phyloP scores from a whole-genome alignment of 2,888 invertebrate genomes.

The Melanotus villosus region DNA sequence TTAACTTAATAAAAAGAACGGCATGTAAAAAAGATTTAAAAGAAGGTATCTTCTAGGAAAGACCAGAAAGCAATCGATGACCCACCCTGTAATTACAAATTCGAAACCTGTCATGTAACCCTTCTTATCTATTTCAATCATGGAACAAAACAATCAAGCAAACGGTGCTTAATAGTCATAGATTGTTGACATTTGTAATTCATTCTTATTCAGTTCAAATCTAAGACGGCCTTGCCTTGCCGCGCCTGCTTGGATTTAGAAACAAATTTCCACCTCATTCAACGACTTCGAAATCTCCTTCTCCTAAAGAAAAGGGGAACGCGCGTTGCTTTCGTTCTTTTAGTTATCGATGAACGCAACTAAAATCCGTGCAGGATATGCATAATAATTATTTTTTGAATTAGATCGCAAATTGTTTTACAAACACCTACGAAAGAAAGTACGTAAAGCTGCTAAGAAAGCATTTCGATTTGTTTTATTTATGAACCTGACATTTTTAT shows the following conservation, averaged over 20 bases:
- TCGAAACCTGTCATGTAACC: constrained; percentile 14
- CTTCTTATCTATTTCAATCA: constrained; percentile 22
- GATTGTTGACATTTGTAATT: constrained; percentile 51
- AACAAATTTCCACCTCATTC: constrained; percentile 40
- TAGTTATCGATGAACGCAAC: constrained; percentile 8
- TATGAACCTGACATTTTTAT: background rate
- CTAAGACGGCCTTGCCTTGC: constrained; percentile 48
- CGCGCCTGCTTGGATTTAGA: constrained; percentile 48
- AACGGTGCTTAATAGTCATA: constrained; percentile 46
- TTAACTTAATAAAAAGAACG: no score
- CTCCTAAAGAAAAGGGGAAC: background rate
- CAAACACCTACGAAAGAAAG: constrained; percentile 33
- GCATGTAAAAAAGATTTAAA: no score
- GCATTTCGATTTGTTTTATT: background rate
- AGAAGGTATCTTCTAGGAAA: no score
- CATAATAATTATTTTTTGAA: constrained; percentile 42
- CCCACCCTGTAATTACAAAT: background rate
- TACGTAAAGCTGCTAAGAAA: constrained; percentile 5
- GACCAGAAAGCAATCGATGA: no score
- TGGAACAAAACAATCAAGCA: constrained; percentile 25
- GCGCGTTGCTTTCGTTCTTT: background rate
- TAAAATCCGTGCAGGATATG: constrained; percentile 34
- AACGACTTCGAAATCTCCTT: constrained; percentile 30
- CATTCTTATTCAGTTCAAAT: constrained; percentile 51
- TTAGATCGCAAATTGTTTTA: constrained; percentile 40